A percentile compares a stretch with the other conserved stretches of the same genome.
These are phyloP conservation scores for Diarsia mendica DNA, from an alignment of 2,888 invertebrate species.

Conservation along the genomic window DNA sequence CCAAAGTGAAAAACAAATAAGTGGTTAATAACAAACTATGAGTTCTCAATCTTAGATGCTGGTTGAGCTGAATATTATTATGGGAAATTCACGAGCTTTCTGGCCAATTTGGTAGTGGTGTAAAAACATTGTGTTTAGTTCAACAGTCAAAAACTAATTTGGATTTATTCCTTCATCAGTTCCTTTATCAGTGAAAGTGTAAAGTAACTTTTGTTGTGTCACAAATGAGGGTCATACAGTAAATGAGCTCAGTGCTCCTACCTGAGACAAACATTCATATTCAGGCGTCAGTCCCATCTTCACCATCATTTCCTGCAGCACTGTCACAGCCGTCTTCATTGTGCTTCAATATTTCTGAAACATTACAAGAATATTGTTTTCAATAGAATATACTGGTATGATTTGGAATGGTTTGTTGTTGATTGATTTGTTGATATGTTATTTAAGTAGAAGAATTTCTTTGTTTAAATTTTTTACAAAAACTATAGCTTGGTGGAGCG, in stretches of 20 bases:
- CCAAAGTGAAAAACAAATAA: neutral
- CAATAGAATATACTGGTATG: too few relatives aligned
- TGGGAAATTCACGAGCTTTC: neutral
- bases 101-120: neutral
- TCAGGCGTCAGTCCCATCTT: constrained; percentile 88
- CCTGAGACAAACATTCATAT: constrained; percentile 87
- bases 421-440: too few relatives aligned
- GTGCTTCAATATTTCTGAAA: constrained; percentile 20
- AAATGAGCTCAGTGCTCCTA: constrained; percentile 44
- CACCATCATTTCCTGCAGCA: constrained; percentile 92
- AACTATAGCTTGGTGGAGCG: too few relatives aligned
- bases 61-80: neutral
- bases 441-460: too few relatives aligned
- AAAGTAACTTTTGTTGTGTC: neutral
- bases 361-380: neutral
- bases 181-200: neutral
- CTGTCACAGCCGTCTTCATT: constrained; percentile 92
- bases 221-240: neutral
- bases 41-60: neutral
- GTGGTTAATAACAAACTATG: neutral
- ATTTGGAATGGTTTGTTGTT: too few relatives aligned
- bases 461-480: too few relatives aligned
- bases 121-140: neutral
- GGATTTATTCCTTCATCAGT: neutral
- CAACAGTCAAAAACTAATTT: neutral